Base-by-base conservation (phyloP, 2,113 vertebrate genomes). In the Barbus barbus region DNA sequence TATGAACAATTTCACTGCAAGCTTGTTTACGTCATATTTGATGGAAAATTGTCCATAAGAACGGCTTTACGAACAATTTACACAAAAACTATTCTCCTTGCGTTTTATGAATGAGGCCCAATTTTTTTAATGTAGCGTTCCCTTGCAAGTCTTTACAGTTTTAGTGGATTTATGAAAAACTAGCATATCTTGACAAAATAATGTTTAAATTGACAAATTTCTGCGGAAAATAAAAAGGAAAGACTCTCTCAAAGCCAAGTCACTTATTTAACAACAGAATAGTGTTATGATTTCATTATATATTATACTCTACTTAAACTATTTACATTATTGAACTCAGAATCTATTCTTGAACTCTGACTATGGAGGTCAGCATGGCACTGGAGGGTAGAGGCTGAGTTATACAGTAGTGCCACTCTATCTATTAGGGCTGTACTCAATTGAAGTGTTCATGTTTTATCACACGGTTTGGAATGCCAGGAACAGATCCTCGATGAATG, bases 241-340 rank as follows among this genome's bases (percentile, higher is more conserved):
- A 78, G 8, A 12, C 77, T 56, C 82, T 84, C 81, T 83, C 82
- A 72, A 84, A 83, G 69, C 26, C 82, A 83, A 58, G 46, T 28
- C 81, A 87, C 58, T 80, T 72, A 72, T 78, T 81, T 79, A 77
- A 46, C 65, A 81, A 71, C 63, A 82, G 26, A 63, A 82, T 86
- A n/a, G n/a, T n/a, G n/a, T n/a, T n/a, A n/a, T n/a, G n/a, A n/a
- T n/a, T n/a, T n/a, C n/a, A n/a, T n/a, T n/a, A 95, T 95, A 95
- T 95, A 95, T 94, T 95, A 95, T 93, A 93, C 92, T 94, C 93
- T 94, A 93, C 92, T 92, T 87, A 92, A 90, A 91, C 90, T 95
- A 94, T 95, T 89, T 95, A 95, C 94, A 95, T 92, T 88, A 88
- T 85, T 85, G 89, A 89, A 90, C 84, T 85, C 85, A 86, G 83